Evolutionary conservation across 2,888 invertebrate genomes (phyloP).

Genomic region (Cataglyphis rosenhaueri): DNA sequence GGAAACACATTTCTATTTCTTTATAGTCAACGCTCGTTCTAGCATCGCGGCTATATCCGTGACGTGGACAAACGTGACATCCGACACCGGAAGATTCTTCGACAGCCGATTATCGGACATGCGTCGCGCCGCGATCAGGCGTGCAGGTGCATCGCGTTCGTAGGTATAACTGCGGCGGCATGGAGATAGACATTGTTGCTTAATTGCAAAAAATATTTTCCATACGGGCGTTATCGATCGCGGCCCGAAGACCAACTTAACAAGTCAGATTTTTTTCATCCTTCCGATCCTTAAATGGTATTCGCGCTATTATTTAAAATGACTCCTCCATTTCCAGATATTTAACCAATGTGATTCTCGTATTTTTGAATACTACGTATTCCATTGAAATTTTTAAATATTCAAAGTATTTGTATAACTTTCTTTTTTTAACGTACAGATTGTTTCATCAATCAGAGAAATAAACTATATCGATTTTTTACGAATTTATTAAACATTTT

Average conservation of each 20-base stretch:
- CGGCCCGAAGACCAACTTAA: neutral
- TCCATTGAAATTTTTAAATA: neutral
- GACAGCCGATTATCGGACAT: conserved; percentile 55
- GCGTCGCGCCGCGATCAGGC: conserved; percentile 56
- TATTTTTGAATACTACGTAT: neutral
- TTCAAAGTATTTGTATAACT: neutral
- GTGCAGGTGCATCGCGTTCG: conserved; percentile 56
- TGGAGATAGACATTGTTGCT: conserved; percentile 38
- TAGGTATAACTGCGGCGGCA: conserved; percentile 11
- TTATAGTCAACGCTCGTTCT: conserved; percentile 4
- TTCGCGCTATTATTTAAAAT: neutral
- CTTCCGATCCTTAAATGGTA: neutral
- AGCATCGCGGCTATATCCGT: neutral
- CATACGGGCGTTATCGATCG: conserved; percentile 57
- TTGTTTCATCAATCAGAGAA: neutral
- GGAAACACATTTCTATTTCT: conserved; percentile 4
- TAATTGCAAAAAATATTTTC: conserved; percentile 51
- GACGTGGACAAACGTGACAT: conserved; percentile 40
- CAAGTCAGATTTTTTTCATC: neutral
- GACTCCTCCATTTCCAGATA: neutral
- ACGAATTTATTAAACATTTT: neutral
- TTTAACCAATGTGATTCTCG: neutral
- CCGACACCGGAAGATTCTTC: conserved; percentile 39
- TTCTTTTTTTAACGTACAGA: neutral
- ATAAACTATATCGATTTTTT: neutral